Evolutionary conservation across 1,140 invertebrate species (phyloP), one percentile per base, ranked within the genome.

Genomic region (Trichoplusia ni): DNA sequence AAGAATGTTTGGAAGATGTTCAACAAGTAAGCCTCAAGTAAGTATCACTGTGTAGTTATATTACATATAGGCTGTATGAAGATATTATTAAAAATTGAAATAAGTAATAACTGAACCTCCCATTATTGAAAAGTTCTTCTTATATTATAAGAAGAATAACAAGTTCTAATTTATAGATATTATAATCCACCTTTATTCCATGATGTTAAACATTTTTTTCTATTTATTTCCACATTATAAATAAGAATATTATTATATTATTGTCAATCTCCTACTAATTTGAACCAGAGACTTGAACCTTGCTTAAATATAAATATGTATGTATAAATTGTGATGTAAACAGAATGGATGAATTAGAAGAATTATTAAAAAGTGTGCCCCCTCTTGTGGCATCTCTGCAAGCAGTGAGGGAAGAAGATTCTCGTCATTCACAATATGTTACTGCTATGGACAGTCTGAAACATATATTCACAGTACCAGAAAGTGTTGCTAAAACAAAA

Each of bases 401-500:
- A 80, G 93, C 95, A 42, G 96, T 99, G 0, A 93, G 97, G 29
- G 96, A 97, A 66, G 98, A 99, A 89, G 99, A 99, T 85, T 96
- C 96, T 67, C 93, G 95, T 13, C 97, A 99, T 89, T 97, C 96
- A 0, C 96, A 99, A 88, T 98, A 99, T 86, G 97, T 97, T 0
- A 98, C 98, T 7, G 98, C 98, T 1, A 98, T 98, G 92, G 98
- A 99, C 81, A 99, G 99, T 87, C 91, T 99, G 3, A 99, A 99
- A 83, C 98, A 99, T 80, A 98, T 99, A 60, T 99, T 99, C 75
- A 99, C 97, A 38, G 98, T 99, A 0, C 98, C 97, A 7, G 97
- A 99, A 81, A 99, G 96, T 91, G 97, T 99, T 1, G 95, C 97
- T 56, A 98, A 97, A 90, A 99, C 98, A 0, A 95, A 98, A 76